phyloP scores from a whole-genome alignment of 1,140 invertebrate genomes.

The Linepithema humile region DNA sequence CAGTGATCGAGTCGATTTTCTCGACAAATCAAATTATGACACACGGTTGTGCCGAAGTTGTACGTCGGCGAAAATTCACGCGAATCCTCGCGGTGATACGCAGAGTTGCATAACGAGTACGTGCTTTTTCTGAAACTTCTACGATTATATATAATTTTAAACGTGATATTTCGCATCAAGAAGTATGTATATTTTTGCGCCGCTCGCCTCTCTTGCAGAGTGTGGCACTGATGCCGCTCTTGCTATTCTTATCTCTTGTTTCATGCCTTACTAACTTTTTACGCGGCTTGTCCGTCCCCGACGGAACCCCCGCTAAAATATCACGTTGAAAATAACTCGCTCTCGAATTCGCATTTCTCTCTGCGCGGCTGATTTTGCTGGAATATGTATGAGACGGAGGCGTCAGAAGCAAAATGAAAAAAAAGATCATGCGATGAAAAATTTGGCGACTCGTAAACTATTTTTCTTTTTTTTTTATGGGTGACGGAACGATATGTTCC shows the following conservation, averaged over 20 bases:
- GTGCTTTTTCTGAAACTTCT: constrained; percentile 19
- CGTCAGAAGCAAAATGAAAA: constrained; percentile 43
- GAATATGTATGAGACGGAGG: constrained; percentile 55
- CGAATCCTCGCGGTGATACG: constrained; percentile 13
- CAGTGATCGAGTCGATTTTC: constrained; percentile 29
- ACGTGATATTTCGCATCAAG: constrained; percentile 38
- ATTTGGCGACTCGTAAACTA: constrained; percentile 52
- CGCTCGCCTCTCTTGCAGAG: neutral
- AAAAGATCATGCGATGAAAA: constrained; percentile 54
- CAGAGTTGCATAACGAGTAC: constrained; percentile 44
- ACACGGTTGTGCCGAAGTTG: constrained; percentile 14
- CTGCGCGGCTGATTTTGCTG: constrained; percentile 44
- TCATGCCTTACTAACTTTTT: constrained; percentile 59
- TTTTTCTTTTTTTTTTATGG: constrained; percentile 11
- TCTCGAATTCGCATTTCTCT: constrained; percentile 52
- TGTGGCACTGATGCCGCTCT: neutral
- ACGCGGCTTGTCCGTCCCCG: constrained; percentile 35
- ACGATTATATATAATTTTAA: constrained; percentile 50
- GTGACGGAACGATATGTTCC: constrained; percentile 18
- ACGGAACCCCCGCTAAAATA: constrained; percentile 43
- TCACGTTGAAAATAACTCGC: constrained; percentile 57
- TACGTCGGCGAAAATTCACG: constrained; percentile 8
- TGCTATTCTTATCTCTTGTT: constrained; percentile 56
- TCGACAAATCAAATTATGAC: constrained; percentile 48
- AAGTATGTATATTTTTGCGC: constrained; percentile 27